Conservation (phyloP, 1,140 invertebrate genomes). For the Brachionus sp. region DNA sequence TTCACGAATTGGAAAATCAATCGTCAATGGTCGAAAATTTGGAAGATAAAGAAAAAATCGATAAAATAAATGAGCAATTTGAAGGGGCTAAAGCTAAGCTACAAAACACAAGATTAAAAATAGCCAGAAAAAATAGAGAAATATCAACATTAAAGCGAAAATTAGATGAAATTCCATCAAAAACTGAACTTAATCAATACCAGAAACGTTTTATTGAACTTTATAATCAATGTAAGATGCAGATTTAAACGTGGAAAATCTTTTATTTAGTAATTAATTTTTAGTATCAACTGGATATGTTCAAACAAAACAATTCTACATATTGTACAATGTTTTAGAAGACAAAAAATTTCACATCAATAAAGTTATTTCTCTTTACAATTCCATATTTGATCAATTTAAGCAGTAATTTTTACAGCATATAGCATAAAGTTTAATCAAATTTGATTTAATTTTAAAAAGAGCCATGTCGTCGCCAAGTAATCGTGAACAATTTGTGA, state of each 20-base stretch:
- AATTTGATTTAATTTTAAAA: not conserved
- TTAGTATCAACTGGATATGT: conserved; percentile 85
- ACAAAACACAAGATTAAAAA: not conserved
- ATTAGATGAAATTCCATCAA: conserved; percentile 82
- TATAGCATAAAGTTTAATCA: no score
- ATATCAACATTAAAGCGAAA: conserved; percentile 73
- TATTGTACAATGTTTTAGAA: conserved; percentile 88
- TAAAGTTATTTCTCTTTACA: conserved; percentile 81
- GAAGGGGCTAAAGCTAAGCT: not conserved
- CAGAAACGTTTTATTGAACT: conserved; percentile 89
- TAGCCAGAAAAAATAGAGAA: conserved; percentile 75
- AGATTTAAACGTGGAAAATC: conserved; percentile 48
- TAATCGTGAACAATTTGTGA: conserved; percentile 75
- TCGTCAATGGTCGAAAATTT: conserved; percentile 52
- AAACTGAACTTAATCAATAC: conserved; percentile 88
- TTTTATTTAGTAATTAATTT: conserved; percentile 52
- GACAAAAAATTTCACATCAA: conserved; percentile 84
- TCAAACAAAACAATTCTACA: conserved; percentile 95
- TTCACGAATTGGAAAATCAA: conserved; percentile 55
- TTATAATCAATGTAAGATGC: conserved; percentile 79
- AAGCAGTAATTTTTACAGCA: conserved; percentile 80
- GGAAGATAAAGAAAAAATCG: conserved; percentile 60
- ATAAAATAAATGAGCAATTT: conserved; percentile 54
- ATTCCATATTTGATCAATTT: conserved; percentile 90
- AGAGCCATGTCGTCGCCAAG: conserved; percentile 60